phyloP scores from a whole-genome alignment of 2,797 vertebrate species.

The Lemur catta region DNA sequence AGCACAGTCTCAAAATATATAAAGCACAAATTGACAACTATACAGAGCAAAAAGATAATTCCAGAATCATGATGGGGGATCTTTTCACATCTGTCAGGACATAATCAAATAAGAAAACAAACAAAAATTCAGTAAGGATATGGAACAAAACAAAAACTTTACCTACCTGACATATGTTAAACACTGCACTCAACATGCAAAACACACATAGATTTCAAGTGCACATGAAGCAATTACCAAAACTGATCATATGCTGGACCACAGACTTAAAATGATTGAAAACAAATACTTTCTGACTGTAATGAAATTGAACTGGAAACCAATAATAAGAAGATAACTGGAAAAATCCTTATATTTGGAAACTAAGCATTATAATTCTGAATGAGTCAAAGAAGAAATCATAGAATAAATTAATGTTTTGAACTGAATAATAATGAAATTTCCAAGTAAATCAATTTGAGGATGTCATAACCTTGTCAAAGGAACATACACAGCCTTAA shows the following conservation, averaged over 20 bases:
- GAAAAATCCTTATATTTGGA: not conserved
- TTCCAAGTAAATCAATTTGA: conserved; percentile 2
- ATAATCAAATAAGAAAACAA: not conserved
- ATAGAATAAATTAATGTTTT: conserved; percentile 18
- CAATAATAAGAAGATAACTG: not conserved
- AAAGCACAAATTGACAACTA: not conserved
- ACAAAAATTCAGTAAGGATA: not conserved
- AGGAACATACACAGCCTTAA: conserved; percentile 3
- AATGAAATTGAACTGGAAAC: conserved; percentile 29
- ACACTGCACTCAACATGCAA: not conserved
- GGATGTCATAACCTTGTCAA: not conserved
- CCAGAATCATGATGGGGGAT: not conserved
- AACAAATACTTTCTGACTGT: not conserved
- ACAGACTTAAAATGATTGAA: conserved; percentile 29
- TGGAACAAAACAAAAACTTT: not conserved
- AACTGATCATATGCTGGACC: not conserved
- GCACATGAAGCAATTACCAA: not conserved
- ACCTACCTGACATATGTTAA: not conserved
- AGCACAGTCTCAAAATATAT: not conserved
- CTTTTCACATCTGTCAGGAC: not conserved
- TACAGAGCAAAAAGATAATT: not conserved
- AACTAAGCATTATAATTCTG: conserved; percentile 10
- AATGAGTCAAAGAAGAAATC: conserved; percentile 1
- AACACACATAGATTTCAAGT: not conserved
- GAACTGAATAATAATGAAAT: conserved; percentile 17